Evolutionary conservation across 2,888 invertebrate species (phyloP), one percentile per base, ranked within the genome.

Genomic region (Drosophila borborema): DNA sequence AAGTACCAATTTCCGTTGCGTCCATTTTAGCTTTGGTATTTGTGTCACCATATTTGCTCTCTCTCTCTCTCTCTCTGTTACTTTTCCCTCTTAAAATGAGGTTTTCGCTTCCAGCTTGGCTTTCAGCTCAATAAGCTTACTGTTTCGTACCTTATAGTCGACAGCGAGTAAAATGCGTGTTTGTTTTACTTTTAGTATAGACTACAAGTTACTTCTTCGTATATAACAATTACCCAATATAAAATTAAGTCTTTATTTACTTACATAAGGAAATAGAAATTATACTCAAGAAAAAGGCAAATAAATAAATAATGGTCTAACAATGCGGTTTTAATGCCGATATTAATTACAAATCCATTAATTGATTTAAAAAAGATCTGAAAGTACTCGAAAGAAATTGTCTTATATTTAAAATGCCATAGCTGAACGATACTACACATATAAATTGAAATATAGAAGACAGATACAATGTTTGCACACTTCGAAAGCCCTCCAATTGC

Each of bases 401-500:
- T 59, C 36, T 43, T 62, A 72, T 55, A 77, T 64, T 63, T 55
- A 38, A 46, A 49, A 59, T 60, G 59, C 58, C 54, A 65, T 49
- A 60, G 51, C 65, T 55, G 41, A 75, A 66, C 67, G 62, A 69
- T 70, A n/a, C 36, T 54, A 64, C 45, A 72, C 77, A 85, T 80
- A 80, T 70, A 66, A 72, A 82, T 74, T 74, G 63, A 68, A 68
- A 65, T 64, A 70, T 73, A 75, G 74, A 69, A 68, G 64, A 67
- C 77, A 54, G 64, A 80, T 63, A 62, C 68, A 74, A 72, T 86
- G 62, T 72, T 83, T 86, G 77, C 69, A 64, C 69, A 71, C 71
- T 72, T 67, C 64, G 61, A 72, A 59, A 65, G 20, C 56, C 28
- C 41, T 51, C 56, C 38, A 53, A 45, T 2, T 51, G 40, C 38